phyloP scores from a whole-genome alignment of 2,797 vertebrate genomes.

The Neopelma chrysocephalum region DNA sequence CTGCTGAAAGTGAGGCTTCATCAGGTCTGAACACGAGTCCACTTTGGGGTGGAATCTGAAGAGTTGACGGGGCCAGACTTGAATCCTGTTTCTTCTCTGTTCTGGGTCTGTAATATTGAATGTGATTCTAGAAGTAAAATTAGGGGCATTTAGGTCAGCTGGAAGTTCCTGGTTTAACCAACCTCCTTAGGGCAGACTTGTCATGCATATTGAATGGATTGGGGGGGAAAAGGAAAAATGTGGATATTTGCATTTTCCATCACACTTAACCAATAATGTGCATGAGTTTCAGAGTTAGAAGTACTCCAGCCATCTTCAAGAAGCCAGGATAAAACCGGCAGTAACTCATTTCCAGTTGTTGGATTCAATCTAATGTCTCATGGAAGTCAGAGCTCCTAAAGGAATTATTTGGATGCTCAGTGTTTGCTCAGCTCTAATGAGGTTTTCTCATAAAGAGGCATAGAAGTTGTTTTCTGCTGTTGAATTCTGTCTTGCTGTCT shows the following conservation, averaged over 20 bases:
- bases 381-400: not conserved
- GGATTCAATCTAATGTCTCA: not conserved
- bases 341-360: not conserved
- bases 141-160: not conserved
- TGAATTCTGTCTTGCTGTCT: not conserved
- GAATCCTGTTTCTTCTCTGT: not conserved
- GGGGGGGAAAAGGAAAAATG: not conserved
- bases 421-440: slow-evolving; percentile 2
- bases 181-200: not conserved
- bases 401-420: not conserved
- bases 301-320: not conserved
- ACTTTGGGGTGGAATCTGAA: not conserved
- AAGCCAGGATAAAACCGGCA: not conserved
- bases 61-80: not conserved
- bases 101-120: not conserved
- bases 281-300: not conserved
- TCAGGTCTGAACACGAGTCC: not conserved
- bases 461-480: not conserved
- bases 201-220: not conserved
- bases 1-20: not conserved
- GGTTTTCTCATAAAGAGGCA: not conserved
- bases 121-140: not conserved
- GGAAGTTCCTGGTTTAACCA: not conserved
- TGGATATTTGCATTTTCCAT: not conserved
- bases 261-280: not conserved